Evolutionary conservation across 1,140 invertebrate species (phyloP).

Genomic region (Trachymyrmex septentrionalis): DNA sequence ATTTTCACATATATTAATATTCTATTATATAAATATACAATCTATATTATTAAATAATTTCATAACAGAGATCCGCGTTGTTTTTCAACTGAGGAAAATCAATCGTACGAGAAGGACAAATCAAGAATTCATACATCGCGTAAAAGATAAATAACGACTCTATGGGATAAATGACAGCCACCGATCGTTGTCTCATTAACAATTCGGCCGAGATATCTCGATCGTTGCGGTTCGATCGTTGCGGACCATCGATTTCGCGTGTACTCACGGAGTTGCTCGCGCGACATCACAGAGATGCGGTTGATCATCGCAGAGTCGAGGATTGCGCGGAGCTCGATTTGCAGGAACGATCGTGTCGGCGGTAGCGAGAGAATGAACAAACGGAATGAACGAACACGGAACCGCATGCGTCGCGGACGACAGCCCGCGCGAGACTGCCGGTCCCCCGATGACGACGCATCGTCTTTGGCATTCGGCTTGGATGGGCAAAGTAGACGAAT

Average conservation of each 20-base stretch:
- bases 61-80: background rate
- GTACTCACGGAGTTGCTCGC: conserved; percentile 44
- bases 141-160: background rate
- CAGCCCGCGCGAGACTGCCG: conserved; percentile 72
- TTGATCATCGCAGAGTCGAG: conserved; percentile 15
- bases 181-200: conserved; percentile 26
- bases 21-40: background rate
- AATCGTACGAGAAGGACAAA: background rate
- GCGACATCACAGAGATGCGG: conserved; percentile 14
- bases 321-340: conserved; percentile 1
- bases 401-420: conserved; percentile 70
- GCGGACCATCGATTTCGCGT: conserved; percentile 19
- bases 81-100: background rate
- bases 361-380: conserved; percentile 19
- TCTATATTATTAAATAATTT: background rate
- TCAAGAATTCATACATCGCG: background rate
- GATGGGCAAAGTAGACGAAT: conserved; percentile 70
- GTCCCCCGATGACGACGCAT: conserved; percentile 65
- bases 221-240: conserved; percentile 8
- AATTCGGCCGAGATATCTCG: conserved; percentile 20
- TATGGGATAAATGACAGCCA: conserved; percentile 10
- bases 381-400: conserved; percentile 54
- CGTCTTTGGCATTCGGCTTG: conserved; percentile 69
- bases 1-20: background rate
- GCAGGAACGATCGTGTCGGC: background rate